These are phyloP conservation scores for Pandemis cinnamomeana DNA, from an alignment of 2,888 invertebrate genomes.

Conservation along the genomic window DNA sequence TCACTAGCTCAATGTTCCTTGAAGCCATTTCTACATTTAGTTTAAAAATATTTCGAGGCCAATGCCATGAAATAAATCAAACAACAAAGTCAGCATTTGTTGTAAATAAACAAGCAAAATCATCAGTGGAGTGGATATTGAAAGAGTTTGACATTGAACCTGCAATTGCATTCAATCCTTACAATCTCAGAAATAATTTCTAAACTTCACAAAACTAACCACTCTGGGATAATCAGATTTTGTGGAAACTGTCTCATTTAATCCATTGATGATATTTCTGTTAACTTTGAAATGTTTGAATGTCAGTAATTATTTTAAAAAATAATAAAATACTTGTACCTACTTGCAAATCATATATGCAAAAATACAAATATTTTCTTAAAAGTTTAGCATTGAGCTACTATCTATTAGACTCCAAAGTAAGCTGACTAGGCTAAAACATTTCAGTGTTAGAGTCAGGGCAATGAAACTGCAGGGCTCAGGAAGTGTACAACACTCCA, in stretches of 20 bases:
- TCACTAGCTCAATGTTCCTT: background rate
- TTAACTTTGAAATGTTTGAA: background rate
- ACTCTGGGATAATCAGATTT: background rate
- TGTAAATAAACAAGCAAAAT: background rate
- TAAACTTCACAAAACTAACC: background rate
- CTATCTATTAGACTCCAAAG: no score
- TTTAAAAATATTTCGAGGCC: background rate
- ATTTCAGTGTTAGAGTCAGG: background rate
- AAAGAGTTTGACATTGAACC: background rate
- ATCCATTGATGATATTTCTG: background rate
- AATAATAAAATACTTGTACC: no score
- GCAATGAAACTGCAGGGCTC: no score
- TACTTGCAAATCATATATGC: no score
- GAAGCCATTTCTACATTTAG: background rate
- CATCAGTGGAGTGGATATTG: no score
- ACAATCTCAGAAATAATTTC: background rate
- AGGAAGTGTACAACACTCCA: no score
- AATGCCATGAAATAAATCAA: conserved; percentile 4
- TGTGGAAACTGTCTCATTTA: no score
- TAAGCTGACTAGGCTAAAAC: no score
- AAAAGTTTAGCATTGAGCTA: no score
- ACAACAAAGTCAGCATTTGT: background rate
- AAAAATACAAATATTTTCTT: no score
- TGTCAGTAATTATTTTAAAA: background rate
- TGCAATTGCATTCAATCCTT: background rate